A percentile compares a stretch with the other conserved stretches of the same genome.
phyloP scores from a whole-genome alignment of 2,888 invertebrate species.

The Dryadula phaetusa region DNA sequence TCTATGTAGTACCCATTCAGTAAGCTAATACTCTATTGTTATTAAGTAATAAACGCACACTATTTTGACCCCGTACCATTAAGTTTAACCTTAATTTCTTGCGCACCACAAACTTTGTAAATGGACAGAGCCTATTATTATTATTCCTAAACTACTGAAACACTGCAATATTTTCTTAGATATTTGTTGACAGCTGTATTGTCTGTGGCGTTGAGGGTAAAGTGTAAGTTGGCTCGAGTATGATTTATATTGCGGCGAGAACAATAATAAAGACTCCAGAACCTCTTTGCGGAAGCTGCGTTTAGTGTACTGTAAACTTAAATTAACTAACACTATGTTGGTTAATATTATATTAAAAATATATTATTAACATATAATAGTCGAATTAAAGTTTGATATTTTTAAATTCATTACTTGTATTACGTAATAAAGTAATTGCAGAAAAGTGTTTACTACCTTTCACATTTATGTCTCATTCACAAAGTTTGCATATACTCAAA shows the following conservation, averaged over 20 bases:
- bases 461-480: no score
- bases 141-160: constrained; percentile 27
- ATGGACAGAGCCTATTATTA: constrained; percentile 39
- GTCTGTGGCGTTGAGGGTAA: constrained; percentile 53
- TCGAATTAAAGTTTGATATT: no score
- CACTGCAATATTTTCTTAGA: constrained; percentile 37
- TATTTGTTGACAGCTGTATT: constrained; percentile 45
- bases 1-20: not conserved
- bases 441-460: not conserved
- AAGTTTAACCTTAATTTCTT: constrained; percentile 37
- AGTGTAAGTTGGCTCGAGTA: constrained; percentile 58
- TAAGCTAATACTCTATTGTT: constrained; percentile 22
- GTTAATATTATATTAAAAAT: constrained; percentile 37
- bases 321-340: constrained; percentile 73
- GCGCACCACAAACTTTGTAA: constrained; percentile 34
- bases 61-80: constrained; percentile 21
- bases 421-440: constrained; percentile 9
- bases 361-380: not conserved
- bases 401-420: constrained; percentile 13
- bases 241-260: constrained; percentile 82
- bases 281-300: constrained; percentile 65
- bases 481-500: not conserved
- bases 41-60: constrained; percentile 4
- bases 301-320: constrained; percentile 78
- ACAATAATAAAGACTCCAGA: constrained; percentile 47